These are phyloP conservation scores for Alouatta palliata DNA, from an alignment of 2,113 vertebrate species.

Conservation along the genomic window DNA sequence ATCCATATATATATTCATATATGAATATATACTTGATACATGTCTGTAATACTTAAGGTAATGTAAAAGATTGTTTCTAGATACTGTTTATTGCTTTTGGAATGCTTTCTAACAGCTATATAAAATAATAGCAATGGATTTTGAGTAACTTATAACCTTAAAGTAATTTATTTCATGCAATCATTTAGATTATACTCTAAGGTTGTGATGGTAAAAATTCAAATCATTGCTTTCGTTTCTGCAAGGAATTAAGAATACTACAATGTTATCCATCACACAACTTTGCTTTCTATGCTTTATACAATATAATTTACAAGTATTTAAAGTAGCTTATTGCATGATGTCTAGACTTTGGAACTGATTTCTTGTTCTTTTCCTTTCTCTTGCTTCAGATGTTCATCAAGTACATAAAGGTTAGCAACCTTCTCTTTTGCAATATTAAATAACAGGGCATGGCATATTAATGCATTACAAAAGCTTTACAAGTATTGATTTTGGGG, in stretches of 20 bases:
- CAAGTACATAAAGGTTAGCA: conserved; percentile 99
- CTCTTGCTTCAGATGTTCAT: conserved; percentile 99
- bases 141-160: conserved; percentile 4
- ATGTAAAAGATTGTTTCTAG: conserved; percentile 4
- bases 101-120: conserved; percentile 20
- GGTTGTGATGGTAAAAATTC: conserved; percentile 55
- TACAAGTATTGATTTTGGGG: conserved; percentile 62
- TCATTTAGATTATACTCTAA: conserved; percentile 51
- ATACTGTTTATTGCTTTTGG: conserved; percentile 13
- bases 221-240: conserved; percentile 56
- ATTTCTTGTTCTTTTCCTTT: conserved; percentile 89
- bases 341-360: conserved; percentile 89
- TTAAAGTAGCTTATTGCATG: conserved; percentile 90
- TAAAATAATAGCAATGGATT: background rate
- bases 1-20: background rate
- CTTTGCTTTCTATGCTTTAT: conserved; percentile 58
- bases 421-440: conserved; percentile 87
- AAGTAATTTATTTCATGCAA: conserved; percentile 43
- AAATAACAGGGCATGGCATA: conserved; percentile 81
- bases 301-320: conserved; percentile 70
- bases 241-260: conserved; percentile 70
- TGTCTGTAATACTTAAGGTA: background rate
- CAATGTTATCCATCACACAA: conserved; percentile 72
- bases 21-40: background rate
- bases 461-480: conserved; percentile 86